phyloP scores from a whole-genome alignment of 2,888 invertebrate genomes.

The Unio delphinus region DNA sequence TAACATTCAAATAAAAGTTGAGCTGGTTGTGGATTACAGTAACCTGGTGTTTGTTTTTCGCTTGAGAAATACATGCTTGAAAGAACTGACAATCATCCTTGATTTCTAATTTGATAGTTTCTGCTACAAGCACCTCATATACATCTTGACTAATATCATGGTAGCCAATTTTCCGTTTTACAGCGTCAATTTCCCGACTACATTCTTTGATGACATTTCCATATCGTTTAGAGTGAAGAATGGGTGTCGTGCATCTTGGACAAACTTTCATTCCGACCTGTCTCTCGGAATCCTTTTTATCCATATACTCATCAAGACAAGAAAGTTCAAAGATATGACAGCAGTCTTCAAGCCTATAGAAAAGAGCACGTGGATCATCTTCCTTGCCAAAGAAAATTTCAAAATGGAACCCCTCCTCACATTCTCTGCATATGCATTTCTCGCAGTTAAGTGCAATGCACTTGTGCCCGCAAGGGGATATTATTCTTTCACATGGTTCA shows the following conservation, averaged over 20 bases:
- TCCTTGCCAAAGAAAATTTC: conserved; percentile 73
- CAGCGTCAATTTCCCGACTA: conserved; percentile 65
- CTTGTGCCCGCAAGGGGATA: conserved; percentile 71
- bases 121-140: no score
- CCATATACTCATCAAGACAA: conserved; percentile 69
- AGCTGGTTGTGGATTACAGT: no score
- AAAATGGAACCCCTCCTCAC: conserved; percentile 69
- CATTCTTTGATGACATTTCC: conserved; percentile 74
- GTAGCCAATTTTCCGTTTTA: conserved; percentile 45
- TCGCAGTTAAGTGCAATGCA: conserved; percentile 83
- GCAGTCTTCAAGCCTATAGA: conserved; percentile 65
- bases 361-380: conserved; percentile 75
- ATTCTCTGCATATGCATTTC: conserved; percentile 80
- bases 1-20: no score
- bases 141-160: no score
- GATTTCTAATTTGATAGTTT: no score
- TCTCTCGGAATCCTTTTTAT: conserved; percentile 69
- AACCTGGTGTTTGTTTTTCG: no score
- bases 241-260: conserved; percentile 77
- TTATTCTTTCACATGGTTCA: conserved; percentile 62
- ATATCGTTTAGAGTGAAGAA: conserved; percentile 78
- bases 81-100: no score
- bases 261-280: conserved; percentile 71
- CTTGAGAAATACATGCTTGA: no score
- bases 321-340: conserved; percentile 67